A percentile compares a stretch with the other conserved stretches of the same genome.
These are phyloP conservation scores for Neogale vison DNA, from an alignment of 2,113 vertebrate species.

Conservation along the genomic window DNA sequence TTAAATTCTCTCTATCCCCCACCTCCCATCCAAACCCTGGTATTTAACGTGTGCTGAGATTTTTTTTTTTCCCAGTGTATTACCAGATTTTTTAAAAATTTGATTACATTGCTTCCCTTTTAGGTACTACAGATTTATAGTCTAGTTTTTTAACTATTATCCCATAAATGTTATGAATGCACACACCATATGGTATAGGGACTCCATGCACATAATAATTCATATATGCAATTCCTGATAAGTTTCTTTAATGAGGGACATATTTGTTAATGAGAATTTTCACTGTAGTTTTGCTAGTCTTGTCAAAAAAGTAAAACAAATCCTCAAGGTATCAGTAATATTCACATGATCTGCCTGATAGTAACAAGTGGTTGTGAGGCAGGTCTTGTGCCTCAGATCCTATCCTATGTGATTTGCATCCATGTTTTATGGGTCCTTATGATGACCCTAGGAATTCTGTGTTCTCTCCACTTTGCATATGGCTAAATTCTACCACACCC, in stretches of 20 bases:
- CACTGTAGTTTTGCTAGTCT: background rate
- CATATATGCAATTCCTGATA: background rate
- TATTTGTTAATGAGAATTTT: background rate
- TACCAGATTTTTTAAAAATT: background rate
- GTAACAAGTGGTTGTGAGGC: background rate
- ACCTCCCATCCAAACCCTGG: background rate
- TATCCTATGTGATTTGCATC: background rate
- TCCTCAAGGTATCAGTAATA: background rate
- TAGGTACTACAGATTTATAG: background rate
- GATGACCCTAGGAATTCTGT: background rate
- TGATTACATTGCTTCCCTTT: background rate
- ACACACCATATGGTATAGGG: background rate
- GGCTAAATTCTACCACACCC: background rate
- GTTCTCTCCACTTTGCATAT: background rate
- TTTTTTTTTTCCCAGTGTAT: background rate
- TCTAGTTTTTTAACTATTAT: background rate
- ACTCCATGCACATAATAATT: background rate
- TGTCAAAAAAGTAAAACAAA: background rate
- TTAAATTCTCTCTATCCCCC: background rate
- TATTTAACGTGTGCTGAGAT: background rate
- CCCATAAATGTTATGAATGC: background rate
- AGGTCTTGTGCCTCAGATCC: background rate
- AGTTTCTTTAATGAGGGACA: background rate
- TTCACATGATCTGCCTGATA: background rate
- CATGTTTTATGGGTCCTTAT: background rate